Evolutionary conservation across 2,797 vertebrate genomes (phyloP).

Genomic region (Thalassophryne amazonica): DNA sequence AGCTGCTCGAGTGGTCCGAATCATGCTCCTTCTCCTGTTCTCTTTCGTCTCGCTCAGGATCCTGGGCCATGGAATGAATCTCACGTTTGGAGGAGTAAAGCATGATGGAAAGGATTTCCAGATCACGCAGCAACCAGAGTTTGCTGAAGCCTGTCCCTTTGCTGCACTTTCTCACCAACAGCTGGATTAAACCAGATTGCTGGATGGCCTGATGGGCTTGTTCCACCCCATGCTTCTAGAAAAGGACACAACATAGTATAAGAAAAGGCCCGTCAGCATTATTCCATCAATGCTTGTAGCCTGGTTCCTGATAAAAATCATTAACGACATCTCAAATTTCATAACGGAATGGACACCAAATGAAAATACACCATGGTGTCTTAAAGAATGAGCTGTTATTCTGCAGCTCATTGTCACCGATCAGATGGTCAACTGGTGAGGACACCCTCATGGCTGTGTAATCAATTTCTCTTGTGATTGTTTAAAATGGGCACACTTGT

Average conservation of each 20-base stretch:
- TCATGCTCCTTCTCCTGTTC: slow-evolving; percentile 85
- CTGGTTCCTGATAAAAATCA: not conserved
- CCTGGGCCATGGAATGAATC: slow-evolving; percentile 84
- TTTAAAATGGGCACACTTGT: too few relatives aligned
- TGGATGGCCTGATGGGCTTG: slow-evolving; percentile 87
- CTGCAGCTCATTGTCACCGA: too few relatives aligned
- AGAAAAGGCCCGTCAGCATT: not conserved
- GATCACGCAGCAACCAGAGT: slow-evolving; percentile 93
- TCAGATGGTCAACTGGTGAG: too few relatives aligned
- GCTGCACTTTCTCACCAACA: slow-evolving; percentile 95
- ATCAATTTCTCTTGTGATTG: not conserved
- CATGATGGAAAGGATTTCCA: slow-evolving; percentile 98
- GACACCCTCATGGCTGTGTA: not conserved
- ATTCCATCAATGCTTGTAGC: not conserved
- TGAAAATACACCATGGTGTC: too few relatives aligned
- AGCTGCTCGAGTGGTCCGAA: slow-evolving; percentile 78
- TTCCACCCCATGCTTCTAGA: slow-evolving; percentile 87
- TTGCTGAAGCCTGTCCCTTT: slow-evolving; percentile 98
- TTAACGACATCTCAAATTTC: not conserved
- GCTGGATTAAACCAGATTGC: slow-evolving; percentile 87
- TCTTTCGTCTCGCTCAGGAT: slow-evolving; percentile 78
- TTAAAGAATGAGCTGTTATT: too few relatives aligned
- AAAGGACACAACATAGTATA: not conserved
- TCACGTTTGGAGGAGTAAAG: slow-evolving; percentile 97
- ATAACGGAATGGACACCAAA: too few relatives aligned